Evolutionary conservation across 2,797 vertebrate genomes (phyloP), one percentile per base, ranked within the genome.

Genomic region (Naso thynnoides): DNA sequence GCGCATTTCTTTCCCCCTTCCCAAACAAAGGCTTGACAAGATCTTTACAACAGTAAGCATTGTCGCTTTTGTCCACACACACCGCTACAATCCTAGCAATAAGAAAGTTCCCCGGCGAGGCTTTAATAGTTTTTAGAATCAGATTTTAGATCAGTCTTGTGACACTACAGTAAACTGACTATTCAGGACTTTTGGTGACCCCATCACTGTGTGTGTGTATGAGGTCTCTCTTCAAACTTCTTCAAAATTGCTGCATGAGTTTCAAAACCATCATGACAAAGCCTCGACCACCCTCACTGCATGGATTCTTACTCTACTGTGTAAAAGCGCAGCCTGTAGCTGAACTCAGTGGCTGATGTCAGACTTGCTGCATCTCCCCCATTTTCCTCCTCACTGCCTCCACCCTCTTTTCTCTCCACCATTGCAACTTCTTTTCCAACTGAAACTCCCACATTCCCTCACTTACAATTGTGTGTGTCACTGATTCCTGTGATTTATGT

Each of bases 271-370:
- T n/a, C 36, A 70, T 31, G 57, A 70, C 57, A 70, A 57, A 67
- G 42, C 24, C 31, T 33, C 5, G 76, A 82, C 79, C 83, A 82
- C 81, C 84, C 67, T 81, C 66, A 39, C 13, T 49, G 80, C 36
- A 18, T 11, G 21, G 50, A 66, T 26, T 21, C 64, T 53, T 39
- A 31, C 52, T 29, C 24, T 54, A 14, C 10, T 36, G 23, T n/a
- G 16, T 33, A 26, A n/a, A 74, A 72, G 44, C 15, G 9, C 66
- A 67, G 75, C 61, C 61, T 53, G 53, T 61, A 69, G 80, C 60
- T 82, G 74, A 79, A 74, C 81, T 61, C 58, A 15, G 13, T 29
- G 52, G 39, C 39, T 85, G 76, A 84, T 76, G 75, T 83, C 76
- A 82, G 66, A 64, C 47, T 52, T 21, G 33, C 45, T 62, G 39